Evolutionary conservation across 2,113 vertebrate species (phyloP), one percentile per base, ranked within the genome.

Genomic region (Python bivittatus): DNA sequence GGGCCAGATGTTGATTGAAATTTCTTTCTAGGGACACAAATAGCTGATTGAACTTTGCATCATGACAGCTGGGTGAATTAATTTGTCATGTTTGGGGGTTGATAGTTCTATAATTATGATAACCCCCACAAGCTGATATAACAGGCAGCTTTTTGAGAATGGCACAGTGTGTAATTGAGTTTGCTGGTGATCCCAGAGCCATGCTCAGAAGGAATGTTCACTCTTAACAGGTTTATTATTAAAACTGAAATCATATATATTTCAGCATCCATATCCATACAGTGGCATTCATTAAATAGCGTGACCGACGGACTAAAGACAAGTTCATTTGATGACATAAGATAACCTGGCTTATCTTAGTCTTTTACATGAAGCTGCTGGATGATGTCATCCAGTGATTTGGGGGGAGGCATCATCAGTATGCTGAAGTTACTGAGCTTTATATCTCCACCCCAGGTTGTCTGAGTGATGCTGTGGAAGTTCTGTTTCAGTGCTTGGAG

Each of bases 31-130:
- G 38, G 52, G 84, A 83, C 64, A 92, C 29, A 88, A 93, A 33
- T 88, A 83, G 88, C 38, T 94, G 93, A 92, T 92, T 94, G 83
- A 84, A 90, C 29, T 93, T 94, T 92, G 53, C 88, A 84, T 92
- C 91, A 8, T 22, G 94, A 93, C 84, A 90, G 64, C 64, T 93
- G 89, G 20, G 2, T 91, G 1, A 92, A 79, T 93, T 92, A 90
- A 86, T 94, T 94, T 84, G 44, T 92, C 84, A 88, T 83, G n/a
- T 88, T 88, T 94, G 86, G n/a, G 89, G 9, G 89, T 85, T 88
- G 29, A 86, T 92, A 88, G 10, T 86, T 95, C 53, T 94, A 1
- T 85, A 92, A 91, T 93, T 95, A 84, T 88, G 52, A 93, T 64
- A 95, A 58, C 91, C 68, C 22, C 22, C 44, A 93, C 57, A 89